Percentiles rank a stretch among this genome's conserved stretches.
Evolutionary conservation across 2,888 invertebrate genomes (phyloP).

Genomic region (Cheilosia pagana): DNA sequence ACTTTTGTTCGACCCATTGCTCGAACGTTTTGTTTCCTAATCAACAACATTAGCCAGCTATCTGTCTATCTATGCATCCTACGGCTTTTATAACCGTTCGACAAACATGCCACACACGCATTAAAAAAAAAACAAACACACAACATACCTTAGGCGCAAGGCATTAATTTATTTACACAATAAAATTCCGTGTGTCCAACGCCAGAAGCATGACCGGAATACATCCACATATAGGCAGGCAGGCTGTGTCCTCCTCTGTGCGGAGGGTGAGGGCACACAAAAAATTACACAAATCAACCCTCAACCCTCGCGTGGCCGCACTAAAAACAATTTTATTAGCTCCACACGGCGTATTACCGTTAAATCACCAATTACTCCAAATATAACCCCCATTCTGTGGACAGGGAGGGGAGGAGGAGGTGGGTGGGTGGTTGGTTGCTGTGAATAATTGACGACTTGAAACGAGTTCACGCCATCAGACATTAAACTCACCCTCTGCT

Average conservation of each 20-base stretch:
- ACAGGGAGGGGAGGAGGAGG: not conserved
- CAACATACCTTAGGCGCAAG: constrained; percentile 45
- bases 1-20: constrained; percentile 63
- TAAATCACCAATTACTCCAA: constrained; percentile 75
- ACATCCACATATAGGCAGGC: constrained; percentile 33
- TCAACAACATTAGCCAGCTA: constrained; percentile 70
- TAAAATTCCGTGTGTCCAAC: constrained; percentile 68
- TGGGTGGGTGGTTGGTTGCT: constrained; percentile 62
- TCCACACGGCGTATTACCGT: constrained; percentile 74
- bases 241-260: too few species aligned
- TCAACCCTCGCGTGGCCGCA: constrained; percentile 38
- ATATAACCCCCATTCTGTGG: constrained; percentile 48
- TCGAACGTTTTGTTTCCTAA: constrained; percentile 72
- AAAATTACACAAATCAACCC: constrained; percentile 58
- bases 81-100: constrained; percentile 48
- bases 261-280: constrained; percentile 13
- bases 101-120: constrained; percentile 68
- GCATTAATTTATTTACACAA: constrained; percentile 73
- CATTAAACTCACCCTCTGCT: constrained; percentile 61
- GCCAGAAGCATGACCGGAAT: constrained; percentile 70
- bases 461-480: constrained; percentile 75
- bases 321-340: constrained; percentile 73
- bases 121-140: constrained; percentile 35
- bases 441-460: constrained; percentile 74
- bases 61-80: constrained; percentile 50